Conservation (phyloP, 2,888 invertebrate species). For the Brachyptera risi region DNA sequence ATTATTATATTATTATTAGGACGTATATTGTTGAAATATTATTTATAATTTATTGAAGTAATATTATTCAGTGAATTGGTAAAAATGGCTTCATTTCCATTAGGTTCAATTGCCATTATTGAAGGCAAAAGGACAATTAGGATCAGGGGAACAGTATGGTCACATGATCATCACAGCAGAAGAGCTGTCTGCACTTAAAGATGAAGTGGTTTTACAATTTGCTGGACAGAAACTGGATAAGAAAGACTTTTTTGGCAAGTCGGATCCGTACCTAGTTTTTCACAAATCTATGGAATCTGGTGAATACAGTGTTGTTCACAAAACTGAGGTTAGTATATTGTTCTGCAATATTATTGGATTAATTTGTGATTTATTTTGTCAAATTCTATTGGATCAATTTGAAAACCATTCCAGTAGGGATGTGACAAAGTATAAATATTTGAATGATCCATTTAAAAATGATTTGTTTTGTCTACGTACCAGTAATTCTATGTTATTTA, state of each 20-base stretch:
- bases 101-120: conserved; percentile 37
- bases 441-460: too few species aligned
- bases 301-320: conserved; percentile 48
- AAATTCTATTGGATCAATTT: too few species aligned
- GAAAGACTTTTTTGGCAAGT: conserved; percentile 42
- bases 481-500: too few species aligned
- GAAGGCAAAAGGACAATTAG: conserved; percentile 28
- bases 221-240: conserved; percentile 42
- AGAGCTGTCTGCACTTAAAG: conserved; percentile 42
- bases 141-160: conserved; percentile 30
- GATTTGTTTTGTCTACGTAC: too few species aligned
- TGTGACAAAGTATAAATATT: too few species aligned
- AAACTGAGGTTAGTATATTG: conserved; percentile 48
- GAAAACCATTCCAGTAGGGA: too few species aligned
- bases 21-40: too few species aligned
- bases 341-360: too few species aligned
- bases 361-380: neutral
- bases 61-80: too few species aligned
- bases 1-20: too few species aligned
- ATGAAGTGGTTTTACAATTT: conserved; percentile 42
- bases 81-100: too few species aligned
- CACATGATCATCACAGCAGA: conserved; percentile 41
- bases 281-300: conserved; percentile 45
- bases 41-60: too few species aligned
- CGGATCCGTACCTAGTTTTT: conserved; percentile 43